These are phyloP conservation scores for Oopsacas minuta DNA, from an alignment of 37 sponge, comb jelly and placozoan genomes.

Conservation along the genomic window DNA sequence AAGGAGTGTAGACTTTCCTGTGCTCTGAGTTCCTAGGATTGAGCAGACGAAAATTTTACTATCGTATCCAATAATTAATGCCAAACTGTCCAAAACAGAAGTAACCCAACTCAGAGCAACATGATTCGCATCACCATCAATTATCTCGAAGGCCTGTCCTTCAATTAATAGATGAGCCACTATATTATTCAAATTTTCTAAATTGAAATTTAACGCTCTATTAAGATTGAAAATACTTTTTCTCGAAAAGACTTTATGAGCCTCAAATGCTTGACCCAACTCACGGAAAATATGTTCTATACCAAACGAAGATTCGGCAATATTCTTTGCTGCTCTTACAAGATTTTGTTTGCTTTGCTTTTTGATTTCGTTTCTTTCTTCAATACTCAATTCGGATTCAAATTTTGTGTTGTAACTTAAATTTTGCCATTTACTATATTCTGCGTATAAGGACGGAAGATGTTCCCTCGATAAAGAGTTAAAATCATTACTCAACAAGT, in stretches of 20 bases:
- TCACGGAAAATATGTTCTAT: constrained; percentile 23
- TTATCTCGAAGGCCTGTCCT: constrained; percentile 24
- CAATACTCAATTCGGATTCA: neutral
- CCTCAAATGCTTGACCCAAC: constrained; percentile 9
- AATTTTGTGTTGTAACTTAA: neutral
- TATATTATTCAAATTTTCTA: neutral
- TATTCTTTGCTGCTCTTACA: neutral
- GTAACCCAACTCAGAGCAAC: constrained; percentile 30
- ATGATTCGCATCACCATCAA: constrained; percentile 36
- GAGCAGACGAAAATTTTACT: neutral
- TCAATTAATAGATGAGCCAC: constrained; percentile 26
- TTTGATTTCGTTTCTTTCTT: neutral
- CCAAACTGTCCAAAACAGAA: constrained; percentile 20
- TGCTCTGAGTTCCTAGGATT: constrained; percentile 25
- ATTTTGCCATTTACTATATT: neutral
- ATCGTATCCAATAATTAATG: neutral
- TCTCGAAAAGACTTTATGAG: neutral
- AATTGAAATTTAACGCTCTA: neutral
- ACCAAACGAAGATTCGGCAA: constrained; percentile 17
- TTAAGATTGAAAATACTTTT: neutral
- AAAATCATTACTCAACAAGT: neutral
- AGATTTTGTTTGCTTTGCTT: neutral
- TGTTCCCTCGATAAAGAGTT: neutral
- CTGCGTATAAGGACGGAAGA: neutral
- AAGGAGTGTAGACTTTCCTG: constrained; percentile 33